Evolutionary conservation across 2,888 invertebrate genomes (phyloP), one percentile per base, ranked within the genome.

Genomic region (Andrena dorsata): DNA sequence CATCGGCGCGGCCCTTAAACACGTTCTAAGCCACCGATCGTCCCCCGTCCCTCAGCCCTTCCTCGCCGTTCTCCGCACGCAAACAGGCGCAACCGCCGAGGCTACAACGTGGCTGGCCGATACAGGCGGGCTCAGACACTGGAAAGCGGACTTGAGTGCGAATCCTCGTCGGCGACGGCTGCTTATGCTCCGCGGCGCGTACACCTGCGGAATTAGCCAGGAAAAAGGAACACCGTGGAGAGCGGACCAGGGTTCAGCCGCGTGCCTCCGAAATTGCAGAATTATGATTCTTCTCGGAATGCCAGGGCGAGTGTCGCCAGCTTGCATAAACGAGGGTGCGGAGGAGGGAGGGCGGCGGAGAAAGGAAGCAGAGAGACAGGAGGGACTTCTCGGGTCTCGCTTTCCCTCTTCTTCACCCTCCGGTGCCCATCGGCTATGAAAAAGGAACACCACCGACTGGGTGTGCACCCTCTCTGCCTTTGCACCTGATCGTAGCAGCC

Each of bases 81-180:
- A 74, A 70, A 75, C 83, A 60, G 68, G 66, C 66, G 23, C 75
- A 56, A 35, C 61, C 30, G 63, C 20, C 49, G 23, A 8, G 53
- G 47, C 26, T 64, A 13, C 58, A 47, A 30, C 63, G 53, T 20
- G 35, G 69, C 61, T 64, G 73, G 64, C 26, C 64, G 58, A 79
- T 56, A 32, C 60, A 26, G 32, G 26, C 56, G 32, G 58, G 26
- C 30, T 32, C 32, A 53, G 3, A 49, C 8, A 41, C 41, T 41
- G 32, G 64, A 32, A 41, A 32, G 30, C 51, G 53, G 77, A 80
- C 82, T 41, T 16, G 41, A 41, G 41, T 94, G 94, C 94, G 94
- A 93, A 92, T 92, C 93, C 94, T 93, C 94, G 93, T 92, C 92
- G 91, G 90, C 94, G 94, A 94, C 93, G 93, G 92, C 76, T 60